Evolutionary conservation across 1,140 invertebrate species (phyloP), one percentile per base, ranked within the genome.

Genomic region (Drosophila gunungcola): DNA sequence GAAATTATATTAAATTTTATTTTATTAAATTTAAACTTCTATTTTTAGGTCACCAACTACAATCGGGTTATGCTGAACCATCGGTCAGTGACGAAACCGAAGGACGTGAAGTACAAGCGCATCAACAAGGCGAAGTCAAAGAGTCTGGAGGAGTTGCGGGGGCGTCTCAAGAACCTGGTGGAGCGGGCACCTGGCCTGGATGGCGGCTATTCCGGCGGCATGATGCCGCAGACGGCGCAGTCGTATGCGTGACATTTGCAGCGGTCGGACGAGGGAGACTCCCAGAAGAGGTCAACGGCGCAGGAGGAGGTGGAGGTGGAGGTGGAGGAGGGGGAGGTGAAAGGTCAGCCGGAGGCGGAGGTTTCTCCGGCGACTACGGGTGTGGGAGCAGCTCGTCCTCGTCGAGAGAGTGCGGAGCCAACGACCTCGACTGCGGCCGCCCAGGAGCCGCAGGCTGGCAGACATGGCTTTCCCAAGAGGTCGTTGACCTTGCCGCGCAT

Each of bases 91-190:
- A 97, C 96, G 3, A 97, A 97, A 92, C 96, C 97, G 58, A 97
- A 97, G 93, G 97, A 97, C 86, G 96, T 97, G 4, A 97, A 97
- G 92, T 97, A 97, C 93, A 97, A 97, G 91, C 94, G 96, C 74
- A 97, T 97, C 92, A 97, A 97, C 89, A 97, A 97, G 91, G 96
- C 96, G 3, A 97, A 97, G 92, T 97, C 96, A 27, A 97, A 97
- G 93, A 97, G 96, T 82, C 93, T 97, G 49, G 97, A 97, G 82
- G 97, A 97, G 80, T 90, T 97, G 45, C 93, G 97, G 5, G 97
- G 96, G 0, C 94, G 96, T 63, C 93, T 97, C 82, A 96, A 96
- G 93, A 96, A 96, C 90, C 96, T 96, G 95, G 96, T 97, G 1
- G 96, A 97, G 62, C 96, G 96, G 63, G 78, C 78, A 1, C 69